Conservation (phyloP, 2,113 vertebrate genomes). For the Halichoerus grypus region DNA sequence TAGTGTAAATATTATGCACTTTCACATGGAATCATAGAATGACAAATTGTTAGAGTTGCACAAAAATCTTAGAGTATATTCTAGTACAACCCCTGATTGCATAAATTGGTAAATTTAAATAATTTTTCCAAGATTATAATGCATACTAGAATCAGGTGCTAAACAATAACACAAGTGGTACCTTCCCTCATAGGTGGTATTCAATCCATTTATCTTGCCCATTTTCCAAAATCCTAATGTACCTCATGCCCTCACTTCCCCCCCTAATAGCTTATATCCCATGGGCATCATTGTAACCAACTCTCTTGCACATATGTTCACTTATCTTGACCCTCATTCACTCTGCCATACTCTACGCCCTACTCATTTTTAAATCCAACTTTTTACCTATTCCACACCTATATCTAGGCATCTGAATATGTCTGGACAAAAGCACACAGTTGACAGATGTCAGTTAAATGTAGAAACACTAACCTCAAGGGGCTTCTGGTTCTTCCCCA, state of each 20-base stretch:
- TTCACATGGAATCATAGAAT: background rate
- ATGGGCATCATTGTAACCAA: background rate
- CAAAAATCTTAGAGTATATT: slow-evolving; percentile 15
- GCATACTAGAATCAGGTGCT: background rate
- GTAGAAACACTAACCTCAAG: background rate
- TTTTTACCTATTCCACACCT: background rate
- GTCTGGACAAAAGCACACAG: background rate
- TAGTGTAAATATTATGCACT: background rate
- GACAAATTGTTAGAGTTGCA: background rate
- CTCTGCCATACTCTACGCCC: background rate
- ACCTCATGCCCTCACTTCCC: background rate
- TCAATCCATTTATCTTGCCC: background rate
- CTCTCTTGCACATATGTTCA: background rate
- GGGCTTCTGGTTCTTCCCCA: background rate
- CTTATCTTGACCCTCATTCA: background rate
- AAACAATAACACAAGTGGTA: background rate
- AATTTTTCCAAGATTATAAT: background rate
- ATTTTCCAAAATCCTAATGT: background rate
- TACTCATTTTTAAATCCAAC: background rate
- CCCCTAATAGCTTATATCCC: background rate
- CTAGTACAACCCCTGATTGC: background rate
- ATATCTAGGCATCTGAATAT: background rate
- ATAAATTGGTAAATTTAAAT: background rate
- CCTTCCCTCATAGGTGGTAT: background rate
- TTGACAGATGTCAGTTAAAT: background rate